phyloP scores from a whole-genome alignment of 2,113 vertebrate species.

The Tringa solitaria region DNA sequence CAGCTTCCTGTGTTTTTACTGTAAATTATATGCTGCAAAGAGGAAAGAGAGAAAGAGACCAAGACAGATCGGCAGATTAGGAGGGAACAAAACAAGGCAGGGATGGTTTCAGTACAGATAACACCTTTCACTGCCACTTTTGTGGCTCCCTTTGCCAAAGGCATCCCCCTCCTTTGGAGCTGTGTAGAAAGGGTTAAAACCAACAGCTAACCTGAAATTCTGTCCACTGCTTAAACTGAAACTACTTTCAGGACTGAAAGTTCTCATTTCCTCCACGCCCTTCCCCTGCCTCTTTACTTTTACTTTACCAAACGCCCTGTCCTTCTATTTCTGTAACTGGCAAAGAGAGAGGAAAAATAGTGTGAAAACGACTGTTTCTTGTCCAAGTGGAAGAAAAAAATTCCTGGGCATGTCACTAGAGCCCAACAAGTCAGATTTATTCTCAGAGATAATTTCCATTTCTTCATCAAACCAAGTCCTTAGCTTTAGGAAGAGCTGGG shows the following conservation, averaged over 20 bases:
- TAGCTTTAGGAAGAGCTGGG: not conserved
- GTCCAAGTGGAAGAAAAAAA: not conserved
- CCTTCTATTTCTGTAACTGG: not conserved
- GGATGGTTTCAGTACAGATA: not conserved
- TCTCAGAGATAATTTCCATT: not conserved
- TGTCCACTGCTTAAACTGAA: slow-evolving; percentile 7
- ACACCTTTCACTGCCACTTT: not conserved
- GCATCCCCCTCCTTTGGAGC: not conserved
- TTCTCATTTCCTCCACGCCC: not conserved
- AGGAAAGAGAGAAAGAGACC: slow-evolving; percentile 53
- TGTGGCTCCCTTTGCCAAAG: not conserved
- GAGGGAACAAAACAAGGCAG: not conserved
- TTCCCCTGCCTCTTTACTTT: slow-evolving; percentile 41
- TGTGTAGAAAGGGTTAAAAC: not conserved
- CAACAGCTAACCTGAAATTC: not conserved
- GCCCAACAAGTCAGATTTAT: not conserved
- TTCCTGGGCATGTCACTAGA: not conserved
- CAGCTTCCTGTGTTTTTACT: slow-evolving; percentile 78
- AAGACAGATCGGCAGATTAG: not conserved
- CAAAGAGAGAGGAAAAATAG: not conserved
- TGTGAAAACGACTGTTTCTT: not conserved
- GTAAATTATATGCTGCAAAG: slow-evolving; percentile 66
- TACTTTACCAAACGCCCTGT: not conserved
- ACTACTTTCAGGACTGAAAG: slow-evolving; percentile 14
- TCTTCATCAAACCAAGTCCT: not conserved